Evolutionary conservation across 2,113 vertebrate species (phyloP), one percentile per base, ranked within the genome.

Genomic region (Charina bottae): DNA sequence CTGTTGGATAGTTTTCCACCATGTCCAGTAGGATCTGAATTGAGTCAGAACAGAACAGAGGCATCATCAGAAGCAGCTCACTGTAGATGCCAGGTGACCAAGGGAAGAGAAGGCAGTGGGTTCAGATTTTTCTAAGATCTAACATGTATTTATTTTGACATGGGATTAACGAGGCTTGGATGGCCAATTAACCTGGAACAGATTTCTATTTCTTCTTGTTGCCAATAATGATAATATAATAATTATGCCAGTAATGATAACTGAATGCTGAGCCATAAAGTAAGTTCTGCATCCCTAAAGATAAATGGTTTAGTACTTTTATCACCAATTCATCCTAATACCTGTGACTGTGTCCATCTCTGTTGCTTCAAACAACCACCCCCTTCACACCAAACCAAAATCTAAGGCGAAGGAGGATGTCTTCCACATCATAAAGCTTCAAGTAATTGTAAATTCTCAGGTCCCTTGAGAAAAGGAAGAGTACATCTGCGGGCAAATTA

Each of bases 1-100:
- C 98, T 21, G 99, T 99, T 1, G 99, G 99, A 96, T 99, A 99
- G 96, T 99, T 99, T 97, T 99, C 98, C 95, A 99, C 98, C 99
- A 99, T 99, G 97, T 99, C 99, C 96, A 99, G 96, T 95, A 99
- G 98, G 53, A 99, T 98, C 99, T 99, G 96, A 12, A 53, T 9
- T 33, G 58, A 94, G 37, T 92, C 46, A 0, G 2, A 94, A 28
- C 23, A 58, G 56, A 58, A 58, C 42, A 88, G 28, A 93, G 92
- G 85, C 28, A 58, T 28, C 21, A 23, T 89, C 90, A 87, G 37
- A 90, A 93, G 23, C 10, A 91, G 87, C 91, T 92, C 54, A 28
- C 55, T 15, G 84, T 88, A 90, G 55, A 53, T 19, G 54, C 84
- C 28, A 54, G 56, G 37, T 5, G 90, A 84, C 21, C n/a, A 68